Evolutionary conservation across 64 coral and sea anemone genomes (phyloP), one percentile per base, ranked within the genome.

Genomic region (Trachythela sp.): DNA sequence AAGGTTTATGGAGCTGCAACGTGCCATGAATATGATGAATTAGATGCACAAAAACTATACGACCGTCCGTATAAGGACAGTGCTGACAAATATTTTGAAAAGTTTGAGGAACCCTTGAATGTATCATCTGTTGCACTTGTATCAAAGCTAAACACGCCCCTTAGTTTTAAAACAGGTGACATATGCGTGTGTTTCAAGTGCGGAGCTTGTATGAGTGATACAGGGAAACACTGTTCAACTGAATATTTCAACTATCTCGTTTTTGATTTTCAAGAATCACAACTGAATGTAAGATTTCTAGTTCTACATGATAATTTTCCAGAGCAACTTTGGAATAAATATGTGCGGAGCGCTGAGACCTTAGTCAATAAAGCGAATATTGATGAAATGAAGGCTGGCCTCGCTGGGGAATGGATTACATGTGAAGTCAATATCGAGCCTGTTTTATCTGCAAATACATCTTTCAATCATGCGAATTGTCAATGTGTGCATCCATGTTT

Each of bases 381-480:
- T n/a, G n/a, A n/a, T n/a, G n/a, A n/a, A n/a, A n/a, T n/a, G n/a
- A n/a, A n/a, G n/a, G n/a, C n/a, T 80, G 75, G 75, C 10, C 34
- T 9, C 34, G 34, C 75, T 34, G 75, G 31, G 8, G 20, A 39
- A 35, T 18, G 13, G 33, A 37, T 80, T 9, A 15, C 20, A 2
- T 35, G 8, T 39, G 10, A 39, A 36, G 75, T 80, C 38, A 80
- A 80, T 39, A 37, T 80, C 31, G 75, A 80, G 75, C 75, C 75
- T 3, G 10, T 80, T 0, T 35, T 39, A 18, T 37, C 75, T 9
- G 8, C 75, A 29, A 29, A 39, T 7, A 13, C 33, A 36, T 80
- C 75, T 8, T 80, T 80, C 38, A 80, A 80, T 30, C 75, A 80
- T 36, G 75, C 75, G 4, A 34, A n/a, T 37, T 80, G 75, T 80